Conservation (phyloP, 2,113 vertebrate species). For the Megaleporinus macrocephalus region DNA sequence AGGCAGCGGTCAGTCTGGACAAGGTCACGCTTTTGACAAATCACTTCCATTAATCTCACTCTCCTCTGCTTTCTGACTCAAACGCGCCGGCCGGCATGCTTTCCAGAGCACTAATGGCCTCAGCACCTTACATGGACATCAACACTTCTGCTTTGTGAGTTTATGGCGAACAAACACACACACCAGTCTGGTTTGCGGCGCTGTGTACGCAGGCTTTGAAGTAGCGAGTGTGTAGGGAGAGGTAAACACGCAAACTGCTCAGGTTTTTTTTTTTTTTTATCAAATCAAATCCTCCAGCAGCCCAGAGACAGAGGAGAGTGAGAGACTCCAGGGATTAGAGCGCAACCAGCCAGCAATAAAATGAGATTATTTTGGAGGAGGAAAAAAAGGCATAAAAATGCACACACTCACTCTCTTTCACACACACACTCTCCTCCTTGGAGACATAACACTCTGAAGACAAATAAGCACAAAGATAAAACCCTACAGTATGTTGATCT, state of each 20-base stretch:
- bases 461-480: background rate
- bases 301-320: slow-evolving; percentile 14
- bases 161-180: background rate
- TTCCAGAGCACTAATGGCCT: slow-evolving; percentile 48
- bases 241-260: slow-evolving; percentile 29
- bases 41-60: slow-evolving; percentile 56
- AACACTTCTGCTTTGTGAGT: slow-evolving; percentile 6
- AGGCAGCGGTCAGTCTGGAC: slow-evolving; percentile 50
- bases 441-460: background rate
- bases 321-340: slow-evolving; percentile 41
- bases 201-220: slow-evolving; percentile 41
- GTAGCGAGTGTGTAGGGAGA: background rate
- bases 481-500: background rate
- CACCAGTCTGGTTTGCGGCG: slow-evolving; percentile 13
- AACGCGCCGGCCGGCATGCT: slow-evolving; percentile 33
- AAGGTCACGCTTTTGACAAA: slow-evolving; percentile 64
- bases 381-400: background rate
- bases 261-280: slow-evolving; percentile 28
- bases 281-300: slow-evolving; percentile 46
- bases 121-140: slow-evolving; percentile 37
- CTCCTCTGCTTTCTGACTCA: slow-evolving; percentile 54
- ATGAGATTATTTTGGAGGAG: slow-evolving; percentile 39
- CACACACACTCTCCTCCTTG: background rate
- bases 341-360: slow-evolving; percentile 28
- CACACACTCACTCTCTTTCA: background rate